Base-by-base conservation (phyloP, 2,797 vertebrate genomes). In the Paratrypauchen microcephalus region DNA sequence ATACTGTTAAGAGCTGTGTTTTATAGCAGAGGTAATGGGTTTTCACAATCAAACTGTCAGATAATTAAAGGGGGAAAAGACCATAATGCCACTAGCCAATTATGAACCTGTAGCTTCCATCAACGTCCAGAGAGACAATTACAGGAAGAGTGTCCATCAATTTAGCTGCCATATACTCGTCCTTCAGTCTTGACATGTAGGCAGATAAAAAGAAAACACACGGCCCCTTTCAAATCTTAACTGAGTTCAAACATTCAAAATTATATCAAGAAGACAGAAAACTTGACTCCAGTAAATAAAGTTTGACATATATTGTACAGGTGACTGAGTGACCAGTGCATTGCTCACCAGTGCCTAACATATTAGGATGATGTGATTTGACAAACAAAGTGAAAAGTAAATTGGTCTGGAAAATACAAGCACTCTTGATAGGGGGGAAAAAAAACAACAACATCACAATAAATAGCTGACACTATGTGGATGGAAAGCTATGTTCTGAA, bases 41-140 rank as follows among this genome's bases (percentile, higher is more conserved):
- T 91, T 87, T 91, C 86, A 93, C 89, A 92, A 92, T 92, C 90
- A 92, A 92, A 91, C 89, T 80, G 87, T 91, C 91, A 88, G 82
- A 84, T 87, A 88, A 88, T 83, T 80, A 80, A 11, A 52, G 26
- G 2, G 26, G 0, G 50, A 62, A 67, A 48, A 4, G 56, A 83
- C 76, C 69, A 59, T 62, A 71, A 78, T 74, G 76, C 81, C 76
- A 81, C 81, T 72, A 75, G 86, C 80, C 85, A 86, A 81, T 83
- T 83, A 85, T 68, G 85, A 75, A 81, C 77, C 81, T 84, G 65
- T 48, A 80, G 82, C 86, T 83, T 84, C 81, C 66, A 76, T 78
- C 67, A 83, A 64, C 39, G 73, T 50, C 63, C 60, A 75, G 64
- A 78, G 72, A 79, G 69, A 76, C 65, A 45, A 65, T 69, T 50